Base-by-base conservation (phyloP, 2,797 vertebrate species). In the Cheirogaleus major region DNA sequence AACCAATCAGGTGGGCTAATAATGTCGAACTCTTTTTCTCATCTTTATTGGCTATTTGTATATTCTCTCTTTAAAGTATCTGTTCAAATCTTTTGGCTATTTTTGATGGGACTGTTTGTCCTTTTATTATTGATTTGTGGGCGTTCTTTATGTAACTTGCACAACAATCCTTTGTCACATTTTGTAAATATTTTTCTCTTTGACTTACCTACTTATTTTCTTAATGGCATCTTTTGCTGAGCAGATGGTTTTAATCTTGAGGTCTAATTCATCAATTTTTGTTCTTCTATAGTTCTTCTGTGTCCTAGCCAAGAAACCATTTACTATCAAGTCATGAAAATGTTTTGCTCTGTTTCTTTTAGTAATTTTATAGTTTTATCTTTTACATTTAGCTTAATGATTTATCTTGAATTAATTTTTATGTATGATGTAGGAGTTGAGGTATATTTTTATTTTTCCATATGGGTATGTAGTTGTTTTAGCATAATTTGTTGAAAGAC, bases 241-340 rank as follows among this genome's bases (percentile, higher is more conserved):
- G 15, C 15, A 67, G 38, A 73, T 70, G 52, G 89, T 95, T 84
- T 92, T 20, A 92, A 78, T 88, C 85, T 32, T 78, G 52, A 93
- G 38, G 11, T 73, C 41, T 73, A 91, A 86, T 63, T 78, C 35
- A 88, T 27, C 70, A 22, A 52, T 52, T 45, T 91, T 89, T 41
- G 15, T 84, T 76, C 20, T 81, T 70, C 41, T 52, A 48, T 55
- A 82, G 25, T 55, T 41, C 79, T 83, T 90, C 75, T 91, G 20
- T 78, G 27, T 52, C 6, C 78, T 85, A 73, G 18, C 30, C 35
- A 59, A 75, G 48, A 90, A 81, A 67, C 17, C 17, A 65, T 67
- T 85, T 81, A 81, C 5, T 22, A 52, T 45, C 50, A 86, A 20
- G 23, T 86, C 50, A 93, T 75, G 57, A 85, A 90, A 38, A 75